Base-by-base conservation (phyloP, 2,113 vertebrate species). In the Prunella himalayana region DNA sequence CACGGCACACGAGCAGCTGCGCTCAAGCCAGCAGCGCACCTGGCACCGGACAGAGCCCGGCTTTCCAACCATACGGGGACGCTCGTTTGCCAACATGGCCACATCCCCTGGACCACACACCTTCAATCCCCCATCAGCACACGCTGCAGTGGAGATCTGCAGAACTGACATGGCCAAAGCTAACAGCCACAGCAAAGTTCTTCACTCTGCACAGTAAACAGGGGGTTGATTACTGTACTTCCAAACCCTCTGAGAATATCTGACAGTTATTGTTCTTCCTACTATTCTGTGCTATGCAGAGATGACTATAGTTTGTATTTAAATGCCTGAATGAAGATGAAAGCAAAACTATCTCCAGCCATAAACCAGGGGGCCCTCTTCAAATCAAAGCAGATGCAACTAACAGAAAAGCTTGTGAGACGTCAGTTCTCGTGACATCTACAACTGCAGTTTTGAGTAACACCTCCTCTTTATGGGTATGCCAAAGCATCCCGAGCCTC, bases 321-420 rank as follows among this genome's bases (percentile, higher is more conserved):
- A 92, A 93, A 86, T 63, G 54, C 59, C 2, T 80, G 71, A 91
- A 69, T 10, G 45, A 86, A 57, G 90, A 93, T 95, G 71, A 96
- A 97, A 95, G 93, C 60, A 94, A 83, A 94, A 81, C 83, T 37
- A 88, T 35, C 56, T 93, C 37, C 80, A 94, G 88, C 85, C 88
- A 78, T 71, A 95, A 92, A 90, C 60, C 72, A 90, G 92, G 85
- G 72, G 79, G 81, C 39, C 68, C 72, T 81, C 53, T 81, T 72
- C 82, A 86, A 94, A 94, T 94, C 93, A 92, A 95, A 96, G 82
- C 64, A 92, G 72, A 86, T 61, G 37, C 64, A 93, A 86, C 64
- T 41, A 96, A 80, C 64, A 78, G 60, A 70, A 60, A 94, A 88
- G 76, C 88, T 88, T 78, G 82, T 57, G 92, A 95, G 60, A 83